Percentiles rank a stretch among this genome's conserved stretches.
phyloP scores from a whole-genome alignment of 1,140 invertebrate genomes.

The Drosophila dunni region DNA sequence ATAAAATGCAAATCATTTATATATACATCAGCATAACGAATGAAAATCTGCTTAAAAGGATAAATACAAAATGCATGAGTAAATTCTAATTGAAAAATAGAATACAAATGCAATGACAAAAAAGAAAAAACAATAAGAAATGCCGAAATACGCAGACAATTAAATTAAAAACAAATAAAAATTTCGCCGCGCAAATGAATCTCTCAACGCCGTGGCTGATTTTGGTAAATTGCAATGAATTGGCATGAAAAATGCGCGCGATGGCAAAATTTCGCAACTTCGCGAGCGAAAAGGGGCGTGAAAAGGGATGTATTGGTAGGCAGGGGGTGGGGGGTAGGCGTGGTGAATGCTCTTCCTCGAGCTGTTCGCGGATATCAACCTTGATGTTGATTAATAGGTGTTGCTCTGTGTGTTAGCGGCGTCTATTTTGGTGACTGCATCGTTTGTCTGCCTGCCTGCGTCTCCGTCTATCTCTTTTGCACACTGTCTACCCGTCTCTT shows the following conservation, averaged over 20 bases:
- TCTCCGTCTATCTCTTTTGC: slow-evolving; percentile 23
- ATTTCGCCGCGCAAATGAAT: slow-evolving; percentile 21
- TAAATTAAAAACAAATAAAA: slow-evolving; percentile 8
- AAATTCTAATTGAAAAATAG: slow-evolving; percentile 20
- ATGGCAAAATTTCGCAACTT: slow-evolving; percentile 70
- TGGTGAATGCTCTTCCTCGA: slow-evolving; percentile 67
- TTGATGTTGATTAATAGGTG: slow-evolving; percentile 84
- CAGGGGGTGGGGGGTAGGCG: slow-evolving; percentile 1
- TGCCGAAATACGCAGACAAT: slow-evolving; percentile 14
- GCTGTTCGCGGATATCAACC: slow-evolving; percentile 74
- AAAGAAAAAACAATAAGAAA: slow-evolving; percentile 15
- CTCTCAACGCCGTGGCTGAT: slow-evolving; percentile 47
- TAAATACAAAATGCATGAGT: slow-evolving; percentile 62
- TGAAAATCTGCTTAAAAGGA: slow-evolving; percentile 69
- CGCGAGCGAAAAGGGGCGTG: slow-evolving; percentile 14
- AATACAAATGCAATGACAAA: slow-evolving; percentile 11
- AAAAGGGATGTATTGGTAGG: neutral
- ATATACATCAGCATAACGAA: slow-evolving; percentile 39
- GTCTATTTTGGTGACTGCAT: slow-evolving; percentile 67
- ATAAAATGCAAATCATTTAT: slow-evolving; percentile 32
- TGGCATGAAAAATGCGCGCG: slow-evolving; percentile 69
- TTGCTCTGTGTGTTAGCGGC: slow-evolving; percentile 51
- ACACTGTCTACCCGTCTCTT: too few species aligned
- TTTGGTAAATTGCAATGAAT: slow-evolving; percentile 73
- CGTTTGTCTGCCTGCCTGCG: slow-evolving; percentile 49